Evolutionary conservation across 2,888 invertebrate genomes (phyloP).

Genomic region (Pammene aurita): DNA sequence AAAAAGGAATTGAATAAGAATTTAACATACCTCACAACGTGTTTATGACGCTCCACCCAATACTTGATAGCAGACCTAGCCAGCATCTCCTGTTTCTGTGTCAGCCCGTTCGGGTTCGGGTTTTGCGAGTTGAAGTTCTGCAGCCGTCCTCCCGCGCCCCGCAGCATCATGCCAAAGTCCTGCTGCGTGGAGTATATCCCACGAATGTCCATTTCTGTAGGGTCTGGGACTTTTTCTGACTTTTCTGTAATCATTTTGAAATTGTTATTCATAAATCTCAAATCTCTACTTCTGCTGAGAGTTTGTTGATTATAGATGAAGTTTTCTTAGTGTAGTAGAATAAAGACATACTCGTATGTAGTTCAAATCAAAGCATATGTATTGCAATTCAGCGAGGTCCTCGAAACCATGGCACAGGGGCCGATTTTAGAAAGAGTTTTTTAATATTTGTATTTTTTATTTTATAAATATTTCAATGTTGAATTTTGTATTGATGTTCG

Average conservation of each 20-base stretch:
- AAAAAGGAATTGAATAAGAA: neutral
- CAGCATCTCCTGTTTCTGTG: conserved; percentile 92
- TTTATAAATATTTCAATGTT: no score
- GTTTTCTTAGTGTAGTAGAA: no score
- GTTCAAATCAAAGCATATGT: no score
- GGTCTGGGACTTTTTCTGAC: conserved; percentile 77
- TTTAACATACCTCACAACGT: conserved; percentile 92
- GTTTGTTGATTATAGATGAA: no score
- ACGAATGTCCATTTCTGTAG: conserved; percentile 86
- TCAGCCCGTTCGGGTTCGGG: conserved; percentile 89
- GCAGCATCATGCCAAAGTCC: conserved; percentile 89
- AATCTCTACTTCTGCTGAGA: no score
- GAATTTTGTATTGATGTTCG: no score
- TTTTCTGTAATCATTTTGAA: conserved; percentile 58
- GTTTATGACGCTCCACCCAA: conserved; percentile 95
- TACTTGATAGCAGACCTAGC: conserved; percentile 94
- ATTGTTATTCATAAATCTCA: no score
- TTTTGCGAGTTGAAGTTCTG: conserved; percentile 83
- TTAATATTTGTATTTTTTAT: no score
- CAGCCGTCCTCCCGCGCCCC: conserved; percentile 86
- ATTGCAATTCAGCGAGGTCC: no score
- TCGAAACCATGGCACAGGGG: no score
- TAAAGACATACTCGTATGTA: no score
- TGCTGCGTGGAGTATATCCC: conserved; percentile 90
- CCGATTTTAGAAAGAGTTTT: no score